Base-by-base conservation (phyloP, 2,888 invertebrate species). In the Drosophila macrospina region DNA sequence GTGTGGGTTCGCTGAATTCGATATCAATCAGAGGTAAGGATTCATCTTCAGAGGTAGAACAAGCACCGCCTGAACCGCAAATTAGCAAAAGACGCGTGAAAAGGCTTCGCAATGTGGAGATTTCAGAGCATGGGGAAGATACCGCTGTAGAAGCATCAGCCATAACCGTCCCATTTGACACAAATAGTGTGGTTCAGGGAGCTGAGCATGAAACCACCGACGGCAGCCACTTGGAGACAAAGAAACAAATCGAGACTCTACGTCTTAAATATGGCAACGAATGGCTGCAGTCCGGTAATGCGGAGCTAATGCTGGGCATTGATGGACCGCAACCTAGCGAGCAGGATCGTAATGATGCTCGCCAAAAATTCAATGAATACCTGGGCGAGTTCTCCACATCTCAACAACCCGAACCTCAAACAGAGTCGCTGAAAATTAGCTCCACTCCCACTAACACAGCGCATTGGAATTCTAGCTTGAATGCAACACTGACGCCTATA, bases 201-300 rank as follows among this genome's bases (percentile, higher is more conserved):
- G 26, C 5, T 1, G 5, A 26, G 90, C 91, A 16, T 86, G 67
- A 48, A 24, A 3, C 39, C 6, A 34, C 50, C 5, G 70, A 75
- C 24, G 51, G 66, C 10, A 73, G 93, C 55, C 94, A 94, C 84
- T 90, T 94, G 63, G 93, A 94, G 78, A 94, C 93, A 0, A 95
- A 94, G 77, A 93, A 93, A 71, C 93, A 94, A 88, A 93, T 95
- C 63, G 93, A 94, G 74, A 93, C 92, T 20, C 80, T 95, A 15
- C 91, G 94, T 11, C 90, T 93, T 68, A 93, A 93, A 77, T 94
- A 93, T 85, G 95, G 95, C 10, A 93, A 93, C 74, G 93, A 93
- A 52, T 95, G 95, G 95, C 82, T 95, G 30, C 93, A 93, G 62
- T 92, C 92, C 50, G 92, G 93, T 50, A 93, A 93, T 54, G 93